Evolutionary conservation across 1,140 invertebrate species (phyloP).

Genomic region (Drosophila parabipectinata): DNA sequence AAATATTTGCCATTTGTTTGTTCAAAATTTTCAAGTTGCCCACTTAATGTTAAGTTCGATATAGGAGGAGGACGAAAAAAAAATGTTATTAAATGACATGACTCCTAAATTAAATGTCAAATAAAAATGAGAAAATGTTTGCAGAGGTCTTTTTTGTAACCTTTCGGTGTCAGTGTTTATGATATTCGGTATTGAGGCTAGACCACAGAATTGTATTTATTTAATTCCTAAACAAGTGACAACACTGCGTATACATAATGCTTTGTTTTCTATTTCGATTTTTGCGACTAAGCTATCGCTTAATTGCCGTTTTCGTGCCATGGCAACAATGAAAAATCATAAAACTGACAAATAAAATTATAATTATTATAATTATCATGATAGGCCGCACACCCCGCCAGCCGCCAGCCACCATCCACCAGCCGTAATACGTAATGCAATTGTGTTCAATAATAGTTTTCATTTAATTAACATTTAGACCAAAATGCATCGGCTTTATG

Average conservation of each 20-base stretch:
- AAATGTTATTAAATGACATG: neutral
- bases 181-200: neutral
- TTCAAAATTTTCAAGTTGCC: neutral
- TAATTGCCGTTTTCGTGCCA: conserved; percentile 50
- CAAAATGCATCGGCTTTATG: conserved; percentile 59
- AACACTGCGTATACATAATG: conserved; percentile 1
- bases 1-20: conserved; percentile 1
- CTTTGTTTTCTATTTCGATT: neutral
- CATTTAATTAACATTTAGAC: conserved; percentile 76
- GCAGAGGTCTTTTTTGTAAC: neutral
- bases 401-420: too few species aligned
- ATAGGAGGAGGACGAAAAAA: neutral
- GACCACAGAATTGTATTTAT: conserved; percentile 11
- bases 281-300: conserved; percentile 51
- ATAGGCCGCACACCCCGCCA: conserved; percentile 9
- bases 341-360: conserved; percentile 34
- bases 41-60: neutral
- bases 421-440: conserved; percentile 26
- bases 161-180: neutral
- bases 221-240: conserved; percentile 7
- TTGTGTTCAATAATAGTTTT: conserved; percentile 55
- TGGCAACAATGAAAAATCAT: conserved; percentile 54
- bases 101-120: neutral
- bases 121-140: conserved; percentile 3
- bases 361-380: conserved; percentile 47